A percentile compares a stretch with the other conserved stretches of the same genome.
phyloP scores from a whole-genome alignment of 2,888 invertebrate species.

The Drosophila affinis region DNA sequence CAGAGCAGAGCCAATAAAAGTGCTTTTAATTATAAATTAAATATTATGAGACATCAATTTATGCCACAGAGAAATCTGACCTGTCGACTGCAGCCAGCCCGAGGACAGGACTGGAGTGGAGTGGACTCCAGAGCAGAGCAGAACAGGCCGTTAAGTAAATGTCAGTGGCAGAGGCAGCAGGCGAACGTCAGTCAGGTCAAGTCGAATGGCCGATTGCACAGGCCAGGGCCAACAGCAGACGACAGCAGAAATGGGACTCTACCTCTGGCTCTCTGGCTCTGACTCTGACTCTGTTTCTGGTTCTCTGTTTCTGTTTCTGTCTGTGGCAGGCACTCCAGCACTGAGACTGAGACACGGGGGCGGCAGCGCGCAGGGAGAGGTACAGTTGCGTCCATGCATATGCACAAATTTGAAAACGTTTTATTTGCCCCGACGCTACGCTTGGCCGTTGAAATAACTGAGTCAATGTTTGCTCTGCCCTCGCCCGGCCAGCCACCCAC shows the following conservation, averaged over 20 bases:
- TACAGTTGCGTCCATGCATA: conserved; percentile 30
- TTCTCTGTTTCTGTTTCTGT: neutral
- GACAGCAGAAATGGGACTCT: conserved; percentile 21
- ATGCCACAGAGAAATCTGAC: conserved; percentile 15
- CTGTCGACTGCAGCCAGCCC: conserved; percentile 11
- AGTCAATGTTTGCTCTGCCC: conserved; percentile 65
- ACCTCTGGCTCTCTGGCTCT: conserved; percentile 19
- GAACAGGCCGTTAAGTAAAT: conserved; percentile 54
- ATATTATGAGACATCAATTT: conserved; percentile 46
- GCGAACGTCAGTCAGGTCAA: conserved; percentile 18
- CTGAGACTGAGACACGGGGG: conserved; percentile 1
- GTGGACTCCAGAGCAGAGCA: neutral
- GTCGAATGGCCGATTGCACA: conserved; percentile 32
- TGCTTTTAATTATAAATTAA: conserved; percentile 48
- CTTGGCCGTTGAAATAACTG: conserved; percentile 29
- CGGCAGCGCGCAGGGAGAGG: neutral
- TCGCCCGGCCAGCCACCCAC: no score
- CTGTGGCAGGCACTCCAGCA: neutral
- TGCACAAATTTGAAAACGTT: conserved; percentile 60
- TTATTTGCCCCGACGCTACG: conserved; percentile 53
- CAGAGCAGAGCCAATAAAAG: conserved; percentile 21
- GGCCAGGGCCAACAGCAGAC: conserved; percentile 46
- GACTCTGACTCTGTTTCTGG: no score
- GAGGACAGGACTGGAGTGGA: conserved; percentile 9
- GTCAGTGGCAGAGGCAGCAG: conserved; percentile 43